Base-by-base conservation (phyloP, 53 echinoderm and acorn worm genomes). In the Henricia sp. region DNA sequence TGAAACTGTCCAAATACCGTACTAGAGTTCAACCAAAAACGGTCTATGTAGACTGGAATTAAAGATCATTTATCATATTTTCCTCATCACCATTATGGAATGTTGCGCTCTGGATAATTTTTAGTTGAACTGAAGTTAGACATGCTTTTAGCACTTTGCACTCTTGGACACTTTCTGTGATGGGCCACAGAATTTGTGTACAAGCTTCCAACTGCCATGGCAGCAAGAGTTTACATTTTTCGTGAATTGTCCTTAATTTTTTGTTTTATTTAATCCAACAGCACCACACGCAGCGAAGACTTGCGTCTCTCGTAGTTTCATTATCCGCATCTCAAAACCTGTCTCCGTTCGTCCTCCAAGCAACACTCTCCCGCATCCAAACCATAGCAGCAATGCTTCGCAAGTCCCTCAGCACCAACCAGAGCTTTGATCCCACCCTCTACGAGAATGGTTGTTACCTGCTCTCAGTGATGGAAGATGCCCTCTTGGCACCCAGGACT, bases 391-490 rank as follows among this genome's bases (percentile, higher is more conserved):
- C 72, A 10, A 82, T 70, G 29, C 60, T 89, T 2, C 71, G 83
- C 36, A 50, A 44, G 36, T 75, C 75, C 63, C 38, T 54, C 82
- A 20, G 28, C 25, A 52, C 59, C 37, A 76, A 65, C 62, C 28
- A 50, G 51, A 14, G 54, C 33, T 37, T 85, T 23, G 83, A 85
- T 34, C 87, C 87, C 3, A 25, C 69, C 69, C 89, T 86, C 2
- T 89, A 65, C 27, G 92, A 89, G 43, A 92, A 86, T 86, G 71
- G 85, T 0, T 85, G 44, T 69, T 68, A 82, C 83, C 82, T 89
- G 16, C 67, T 92, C 59, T 48, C 82, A 5, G 50, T 89, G 19
- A 72, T 92, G 73, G 92, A 92, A 42, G 82, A 86, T 65, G 34
- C 83, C 36, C 82, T 92, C 3, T 52, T 85, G 19, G 60, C 85